Percentiles rank a stretch among this genome's conserved stretches.
These are phyloP conservation scores for Caenorhabditis becei DNA, from an alignment of 2,888 invertebrate genomes.

Conservation along the genomic window DNA sequence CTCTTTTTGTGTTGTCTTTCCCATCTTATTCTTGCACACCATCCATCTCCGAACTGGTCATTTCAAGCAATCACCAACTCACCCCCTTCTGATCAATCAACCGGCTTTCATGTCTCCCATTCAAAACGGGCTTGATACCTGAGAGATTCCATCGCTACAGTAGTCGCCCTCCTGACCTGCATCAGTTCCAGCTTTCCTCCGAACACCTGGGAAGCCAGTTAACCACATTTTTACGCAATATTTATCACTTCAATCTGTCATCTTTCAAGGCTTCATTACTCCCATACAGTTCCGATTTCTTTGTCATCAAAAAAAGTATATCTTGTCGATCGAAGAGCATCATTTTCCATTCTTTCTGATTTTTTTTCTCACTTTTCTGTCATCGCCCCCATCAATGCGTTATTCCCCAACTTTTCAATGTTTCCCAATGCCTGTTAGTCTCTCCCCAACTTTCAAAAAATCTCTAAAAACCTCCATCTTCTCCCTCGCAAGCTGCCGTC, in stretches of 20 bases:
- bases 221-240: constrained; percentile 30
- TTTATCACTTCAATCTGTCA: constrained; percentile 34
- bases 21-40: not conserved
- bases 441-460: too few relatives aligned
- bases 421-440: not conserved
- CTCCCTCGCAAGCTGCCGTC: constrained; percentile 20
- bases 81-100: too few relatives aligned
- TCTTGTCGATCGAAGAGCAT: constrained; percentile 26
- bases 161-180: constrained; percentile 9
- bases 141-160: constrained; percentile 28
- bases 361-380: constrained; percentile 30
- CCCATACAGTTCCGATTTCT: not conserved
- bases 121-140: constrained; percentile 32
- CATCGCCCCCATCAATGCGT: constrained; percentile 6
- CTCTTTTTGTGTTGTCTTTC: not conserved
- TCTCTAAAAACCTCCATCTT: constrained; percentile 1
- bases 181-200: not conserved
- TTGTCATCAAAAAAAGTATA: constrained; percentile 18
- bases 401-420: constrained; percentile 2
- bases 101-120: constrained; percentile 18
- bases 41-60: constrained; percentile 10
- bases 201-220: too few relatives aligned
- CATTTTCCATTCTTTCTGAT: constrained; percentile 24
- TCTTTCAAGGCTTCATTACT: not conserved
- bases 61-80: constrained; percentile 21